Evolutionary conservation across 2,113 vertebrate genomes (phyloP).

Genomic region (Micromys minutus): DNA sequence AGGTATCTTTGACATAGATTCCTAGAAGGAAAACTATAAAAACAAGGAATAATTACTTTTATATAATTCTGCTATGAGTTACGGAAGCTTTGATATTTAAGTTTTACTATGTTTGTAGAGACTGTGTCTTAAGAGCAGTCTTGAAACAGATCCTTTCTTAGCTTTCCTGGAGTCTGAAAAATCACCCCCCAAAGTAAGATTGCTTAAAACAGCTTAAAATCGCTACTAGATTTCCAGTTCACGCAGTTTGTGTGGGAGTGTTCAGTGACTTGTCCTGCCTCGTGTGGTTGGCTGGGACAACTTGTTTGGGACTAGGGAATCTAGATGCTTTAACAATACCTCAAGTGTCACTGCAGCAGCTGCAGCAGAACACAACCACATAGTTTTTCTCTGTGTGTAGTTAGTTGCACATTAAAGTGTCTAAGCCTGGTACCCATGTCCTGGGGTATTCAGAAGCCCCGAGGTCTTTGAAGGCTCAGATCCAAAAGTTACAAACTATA

Average conservation of each 20-base stretch:
- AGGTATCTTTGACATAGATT: not conserved
- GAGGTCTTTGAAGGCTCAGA: not conserved
- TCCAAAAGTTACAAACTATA: not conserved
- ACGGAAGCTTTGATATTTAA: slow-evolving; percentile 33
- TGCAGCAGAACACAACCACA: not conserved
- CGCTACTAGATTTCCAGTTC: not conserved
- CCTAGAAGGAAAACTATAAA: not conserved
- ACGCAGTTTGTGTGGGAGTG: not conserved
- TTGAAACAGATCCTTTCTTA: slow-evolving; percentile 25
- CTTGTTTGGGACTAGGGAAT: not conserved
- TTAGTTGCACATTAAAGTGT: slow-evolving; percentile 16
- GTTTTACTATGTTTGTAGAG: slow-evolving; percentile 47
- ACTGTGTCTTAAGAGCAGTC: not conserved
- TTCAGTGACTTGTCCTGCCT: not conserved
- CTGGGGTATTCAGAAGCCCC: not conserved
- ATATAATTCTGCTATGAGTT: not conserved
- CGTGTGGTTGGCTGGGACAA: not conserved
- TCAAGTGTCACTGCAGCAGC: not conserved
- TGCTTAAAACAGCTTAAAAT: slow-evolving; percentile 1
- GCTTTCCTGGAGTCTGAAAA: slow-evolving; percentile 17
- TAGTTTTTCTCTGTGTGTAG: not conserved
- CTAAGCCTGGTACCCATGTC: not conserved
- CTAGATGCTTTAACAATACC: not conserved
- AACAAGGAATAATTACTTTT: slow-evolving; percentile 26
- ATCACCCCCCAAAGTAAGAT: not conserved